A percentile compares a stretch with the other conserved stretches of the same genome.
These are phyloP conservation scores for Clivina fossor DNA, from an alignment of 2,888 invertebrate species.

Conservation along the genomic window DNA sequence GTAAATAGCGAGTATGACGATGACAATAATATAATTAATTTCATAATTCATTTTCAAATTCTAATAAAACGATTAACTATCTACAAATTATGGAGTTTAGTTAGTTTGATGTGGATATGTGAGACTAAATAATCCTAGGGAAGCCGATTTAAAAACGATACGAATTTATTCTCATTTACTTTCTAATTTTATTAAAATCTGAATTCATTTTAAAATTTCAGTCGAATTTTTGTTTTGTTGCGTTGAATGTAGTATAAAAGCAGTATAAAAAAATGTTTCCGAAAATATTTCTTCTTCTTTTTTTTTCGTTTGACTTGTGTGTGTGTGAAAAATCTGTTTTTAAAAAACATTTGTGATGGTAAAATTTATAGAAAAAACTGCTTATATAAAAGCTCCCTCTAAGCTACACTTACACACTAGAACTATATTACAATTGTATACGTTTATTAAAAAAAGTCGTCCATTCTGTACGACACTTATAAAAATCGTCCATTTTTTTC, in stretches of 20 bases:
- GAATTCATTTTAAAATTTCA: conserved; percentile 3
- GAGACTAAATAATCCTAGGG: conserved; percentile 25
- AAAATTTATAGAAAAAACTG: conserved; percentile 40
- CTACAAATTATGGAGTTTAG: conserved; percentile 22
- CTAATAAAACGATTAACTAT: conserved; percentile 20
- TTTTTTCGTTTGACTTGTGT: background rate
- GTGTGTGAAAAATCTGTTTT: conserved; percentile 23
- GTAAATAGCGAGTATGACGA: conserved; percentile 14
- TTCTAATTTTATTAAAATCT: conserved; percentile 1
- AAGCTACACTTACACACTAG: conserved; percentile 49
- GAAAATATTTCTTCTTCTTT: conserved; percentile 34
- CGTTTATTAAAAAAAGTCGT: conserved; percentile 50
- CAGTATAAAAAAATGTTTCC: conserved; percentile 37
- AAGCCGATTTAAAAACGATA: conserved; percentile 30
- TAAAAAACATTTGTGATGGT: conserved; percentile 22
- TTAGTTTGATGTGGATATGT: conserved; percentile 30
- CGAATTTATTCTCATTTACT: conserved; percentile 25
- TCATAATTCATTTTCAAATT: conserved; percentile 2
- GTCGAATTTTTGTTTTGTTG: background rate
- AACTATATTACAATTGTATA: conserved; percentile 54
- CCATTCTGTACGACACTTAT: conserved; percentile 49
- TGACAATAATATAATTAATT: no score
- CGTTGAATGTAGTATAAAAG: conserved; percentile 25
- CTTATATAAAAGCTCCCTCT: conserved; percentile 40
- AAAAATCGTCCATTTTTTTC: conserved; percentile 49